Evolutionary conservation across 2,113 vertebrate species (phyloP), one percentile per base, ranked within the genome.

Genomic region (Periophthalmus modestus): DNA sequence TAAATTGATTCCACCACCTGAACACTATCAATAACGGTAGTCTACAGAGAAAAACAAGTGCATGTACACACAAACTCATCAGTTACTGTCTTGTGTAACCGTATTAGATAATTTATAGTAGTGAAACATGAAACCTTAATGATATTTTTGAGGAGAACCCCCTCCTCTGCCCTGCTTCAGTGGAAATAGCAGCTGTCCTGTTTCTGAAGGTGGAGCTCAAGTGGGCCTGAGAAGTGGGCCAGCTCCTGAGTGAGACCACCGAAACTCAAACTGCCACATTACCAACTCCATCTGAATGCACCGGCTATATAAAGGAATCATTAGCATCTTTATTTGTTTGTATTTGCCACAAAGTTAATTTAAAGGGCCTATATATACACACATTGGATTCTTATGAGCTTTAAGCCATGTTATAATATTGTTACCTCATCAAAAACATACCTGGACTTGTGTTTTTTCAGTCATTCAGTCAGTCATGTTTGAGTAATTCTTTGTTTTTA

Each of bases 131-230:
- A 65, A 65, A 39, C 34, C 33, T 7, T 39, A 19, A 39, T 34
- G 59, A 62, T 36, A 11, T 65, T 6, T 65, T n/a, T 39, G 34
- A 43, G 34, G 74, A 63, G 12, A 68, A 28, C 69, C 82, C 82
- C 79, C 77, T 73, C 71, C 69, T 68, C 24, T 74, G 47, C 28
- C 21, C 21, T 75, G 70, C 13, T 75, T 58, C 67, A 55, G 77
- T 89, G 84, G 77, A 91, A 91, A 91, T 91, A 89, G 88, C 83
- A 74, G 77, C 80, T 84, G 89, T 63, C 85, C 89, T 88, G 59
- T 87, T 91, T 92, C 6, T 57, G 33, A 72, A 77, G 77, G 23
- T 68, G 34, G 73, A 72, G 47, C 75, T 85, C 89, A 78, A 87
- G 69, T 72, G 86, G 89, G 85, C 74, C 77, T 66, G 65, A 63